Percentiles rank a stretch among this genome's conserved stretches.
phyloP scores from a whole-genome alignment of 2,888 invertebrate genomes.

The Oxycera nigricornis region DNA sequence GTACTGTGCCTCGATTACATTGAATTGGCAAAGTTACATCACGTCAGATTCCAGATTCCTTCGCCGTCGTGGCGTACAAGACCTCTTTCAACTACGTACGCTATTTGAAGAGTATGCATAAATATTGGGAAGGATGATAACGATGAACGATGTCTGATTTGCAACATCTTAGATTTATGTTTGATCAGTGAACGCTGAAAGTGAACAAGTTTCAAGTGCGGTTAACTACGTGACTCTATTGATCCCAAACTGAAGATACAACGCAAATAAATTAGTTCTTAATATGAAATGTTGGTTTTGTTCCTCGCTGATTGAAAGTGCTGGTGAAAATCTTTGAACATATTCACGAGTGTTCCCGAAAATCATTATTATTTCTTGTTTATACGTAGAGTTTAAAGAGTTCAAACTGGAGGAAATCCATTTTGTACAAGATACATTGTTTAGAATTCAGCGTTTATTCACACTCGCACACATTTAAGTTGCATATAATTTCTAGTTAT shows the following conservation, averaged over 20 bases:
- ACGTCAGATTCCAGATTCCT: too few relatives aligned
- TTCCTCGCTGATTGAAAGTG: not conserved
- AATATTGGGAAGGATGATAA: not conserved
- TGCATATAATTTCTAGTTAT: too few relatives aligned
- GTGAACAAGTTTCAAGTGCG: conserved; percentile 34
- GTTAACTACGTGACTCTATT: conserved; percentile 24
- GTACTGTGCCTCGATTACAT: not conserved
- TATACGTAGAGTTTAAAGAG: too few relatives aligned
- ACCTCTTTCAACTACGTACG: too few relatives aligned
- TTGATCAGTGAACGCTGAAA: conserved; percentile 20
- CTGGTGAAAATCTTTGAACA: not conserved
- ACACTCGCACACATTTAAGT: too few relatives aligned
- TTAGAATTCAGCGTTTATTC: too few relatives aligned
- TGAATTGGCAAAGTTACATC: not conserved
- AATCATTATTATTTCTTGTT: too few relatives aligned
- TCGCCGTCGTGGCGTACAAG: too few relatives aligned
- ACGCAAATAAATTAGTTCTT: conserved; percentile 12
- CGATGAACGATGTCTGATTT: conserved; percentile 23
- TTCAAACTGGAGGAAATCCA: too few relatives aligned
- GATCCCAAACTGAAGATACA: conserved; percentile 10
- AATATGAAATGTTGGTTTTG: conserved; percentile 4
- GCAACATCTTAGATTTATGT: conserved; percentile 21
- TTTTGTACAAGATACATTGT: too few relatives aligned
- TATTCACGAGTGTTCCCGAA: too few relatives aligned
- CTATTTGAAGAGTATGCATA: not conserved